Evolutionary conservation across 2,113 vertebrate species (phyloP), one percentile per base, ranked within the genome.

Genomic region (Zapornia atra): DNA sequence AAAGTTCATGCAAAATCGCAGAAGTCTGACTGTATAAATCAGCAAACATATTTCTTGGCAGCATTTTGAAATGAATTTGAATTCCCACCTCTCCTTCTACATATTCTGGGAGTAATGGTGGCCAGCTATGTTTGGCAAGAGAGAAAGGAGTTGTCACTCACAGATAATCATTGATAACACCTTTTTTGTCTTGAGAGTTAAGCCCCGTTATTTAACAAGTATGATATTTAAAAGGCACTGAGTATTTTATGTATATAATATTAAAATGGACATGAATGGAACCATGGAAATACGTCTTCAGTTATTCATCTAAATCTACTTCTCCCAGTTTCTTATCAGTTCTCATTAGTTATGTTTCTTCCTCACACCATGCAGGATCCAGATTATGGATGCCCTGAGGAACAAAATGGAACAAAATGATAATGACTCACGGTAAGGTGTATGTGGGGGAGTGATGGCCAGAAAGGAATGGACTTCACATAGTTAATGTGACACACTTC

Each of bases 371-470:
- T 63, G 46, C 78, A 98, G 98, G 88, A 53, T 95, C 1, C 97
- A 98, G 11, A 5, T 98, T 72, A 48, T 3, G 2, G 12, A 2
- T 61, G 86, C 91, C 20, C 85, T 98, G 61, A 96, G 70, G 94
- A 93, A 89, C 13, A 92, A 95, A 72, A 1, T 98, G 61, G 36
- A 56, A 5, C 28, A 97, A 54, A 44, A 19, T 16, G 66, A 94
- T 44, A 6, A 34, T 5, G 83, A 96, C 1, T 95, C 87, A 50
- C 38, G 92, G 98, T 98, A 98, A 70, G 92, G 6, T 68, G 14
- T 61, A 64, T 22, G 64, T 56, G 31, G 28, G 31, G 12, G 20
- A 85, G 38, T 53, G 8, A 24, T 31, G 4, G 11, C 40, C 65
- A 40, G 46, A 77, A 86, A 75, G n/a, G 13, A 88, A 21, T n/a